Base-by-base conservation (phyloP, 2,113 vertebrate species). In the Tenrec ecaudatus region DNA sequence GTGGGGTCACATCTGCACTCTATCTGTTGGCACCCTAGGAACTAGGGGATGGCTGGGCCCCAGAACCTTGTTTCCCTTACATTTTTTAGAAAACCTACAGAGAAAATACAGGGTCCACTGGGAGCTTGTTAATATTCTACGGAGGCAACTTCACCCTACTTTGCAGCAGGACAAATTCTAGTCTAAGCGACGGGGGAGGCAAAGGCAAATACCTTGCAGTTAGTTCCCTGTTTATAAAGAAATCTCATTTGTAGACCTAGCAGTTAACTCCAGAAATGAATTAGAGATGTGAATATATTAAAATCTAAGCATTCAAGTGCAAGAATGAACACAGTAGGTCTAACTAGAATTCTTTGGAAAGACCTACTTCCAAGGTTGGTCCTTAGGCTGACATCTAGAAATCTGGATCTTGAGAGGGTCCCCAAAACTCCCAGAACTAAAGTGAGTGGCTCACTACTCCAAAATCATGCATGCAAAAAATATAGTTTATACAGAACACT, bases 261-360 rank as follows among this genome's bases (percentile, higher is more conserved):
- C 12, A 95, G 80, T 83, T 76, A 92, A 89, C 3, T 12, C 36
- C 29, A 75, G 20, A 88, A 93, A 40, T 91, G 36, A 95, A 90
- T 78, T 0, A 78, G 58, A 81, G 47, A 94, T 76, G 14, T 83
- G 27, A 71, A 22, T 92, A 77, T 84, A 25, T 91, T 89, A 47
- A 89, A 86, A 92, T 95, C 88, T 40, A 90, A 96, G 83, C 20
- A 95, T 36, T 53, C 5, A 86, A n/a, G 19, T 81, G 36, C 25
- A 77, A 90, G 9, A 38, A 33, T 69, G 53, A 60, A 3, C 47
- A 71, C 2, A 71, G 62, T 57, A 92, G 29, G 66, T 31, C 33
- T 90, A 64, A 84, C 27, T 20, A 38, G 27, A 88, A n/a, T 68
- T 84, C 14, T 90, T 86, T 83, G 81, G 47, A 84, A 86, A 77